Conservation (phyloP, 2,113 vertebrate genomes). For the Mixornis gularis region DNA sequence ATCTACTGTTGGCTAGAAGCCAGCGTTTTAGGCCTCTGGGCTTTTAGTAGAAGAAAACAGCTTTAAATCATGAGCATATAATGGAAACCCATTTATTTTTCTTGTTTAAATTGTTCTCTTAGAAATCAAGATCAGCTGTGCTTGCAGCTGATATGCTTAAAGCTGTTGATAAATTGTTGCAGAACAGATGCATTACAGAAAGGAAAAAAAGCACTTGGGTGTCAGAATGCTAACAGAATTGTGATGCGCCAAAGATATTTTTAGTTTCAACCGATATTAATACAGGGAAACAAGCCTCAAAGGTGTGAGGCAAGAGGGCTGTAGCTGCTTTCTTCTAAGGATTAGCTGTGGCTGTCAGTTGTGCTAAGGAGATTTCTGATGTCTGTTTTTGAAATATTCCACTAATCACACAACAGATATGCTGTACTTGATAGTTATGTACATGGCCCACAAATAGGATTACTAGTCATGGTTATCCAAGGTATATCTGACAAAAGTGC, state of each 20-base stretch:
- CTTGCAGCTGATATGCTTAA: constrained; percentile 28
- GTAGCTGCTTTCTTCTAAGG: background rate
- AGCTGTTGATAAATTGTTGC: constrained; percentile 18
- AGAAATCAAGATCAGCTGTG: constrained; percentile 42
- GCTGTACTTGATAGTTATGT: background rate
- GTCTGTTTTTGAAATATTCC: background rate
- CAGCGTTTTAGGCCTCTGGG: background rate
- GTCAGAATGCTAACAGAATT: constrained; percentile 30
- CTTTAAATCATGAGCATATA: background rate
- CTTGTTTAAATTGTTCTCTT: constrained; percentile 28
- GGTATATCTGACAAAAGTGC: background rate
- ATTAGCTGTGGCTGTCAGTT: background rate
- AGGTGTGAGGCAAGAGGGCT: constrained; percentile 10
- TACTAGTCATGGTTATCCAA: background rate
- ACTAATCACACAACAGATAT: background rate
- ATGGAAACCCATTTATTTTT: background rate
- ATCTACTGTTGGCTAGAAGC: background rate
- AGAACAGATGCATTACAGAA: background rate
- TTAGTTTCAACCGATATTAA: constrained; percentile 7
- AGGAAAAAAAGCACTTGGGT: background rate
- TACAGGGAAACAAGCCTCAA: background rate
- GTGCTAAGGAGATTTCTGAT: background rate
- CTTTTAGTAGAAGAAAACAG: constrained; percentile 6
- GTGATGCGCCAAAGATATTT: background rate
- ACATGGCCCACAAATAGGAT: background rate